Base-by-base conservation (phyloP, 2,888 invertebrate genomes). In the Tillus elongatus region DNA sequence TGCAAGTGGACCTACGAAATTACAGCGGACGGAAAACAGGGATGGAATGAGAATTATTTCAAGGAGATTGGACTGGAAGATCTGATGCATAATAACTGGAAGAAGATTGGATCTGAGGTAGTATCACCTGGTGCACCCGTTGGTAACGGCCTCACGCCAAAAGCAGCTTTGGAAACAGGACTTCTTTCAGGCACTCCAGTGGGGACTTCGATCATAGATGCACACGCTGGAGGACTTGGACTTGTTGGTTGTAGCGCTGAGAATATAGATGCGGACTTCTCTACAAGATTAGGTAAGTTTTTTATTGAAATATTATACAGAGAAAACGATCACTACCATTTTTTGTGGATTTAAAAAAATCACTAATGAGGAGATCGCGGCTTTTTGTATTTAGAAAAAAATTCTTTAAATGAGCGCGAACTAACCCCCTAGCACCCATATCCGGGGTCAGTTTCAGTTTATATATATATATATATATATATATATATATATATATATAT, bases 1-100 rank as follows among this genome's bases (percentile, higher is more conserved):
- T 95, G 95, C 60, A 96, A 96, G 67, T 95, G 95, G 93, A 86
- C 86, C 47, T 93, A 82, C 60, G 80, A 80, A 63, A 82, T 81
- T 46, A 69, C 73, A 43, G 67, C 67, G 39, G 71, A 73, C 42
- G 73, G 68, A 1, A 65, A 61, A 37, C 52, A 54, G 28, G 71
- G 73, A 4, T 96, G 95, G 93, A 81, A 78, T 56, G 55, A 65
- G 27, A 72, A 74, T 30, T 93, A 82, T 60, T 77, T 92, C 26
- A 56, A 68, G 12, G 60, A 72, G 53, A 80, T 92, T 40, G 85
- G 83, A 2, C 69, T 96, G 30, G 73, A 70, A 6, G 90, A 91
- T 53, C 68, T 95, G 36, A 66, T 71, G 10, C 61, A 66, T n/a
- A 65, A 84, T 53, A 66, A 79, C 47, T 82, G 76, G 66, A 64